Evolutionary conservation across 92 coral and sea anemone species (phyloP), one percentile per base, ranked within the genome.

Genomic region (Muricea muricata): DNA sequence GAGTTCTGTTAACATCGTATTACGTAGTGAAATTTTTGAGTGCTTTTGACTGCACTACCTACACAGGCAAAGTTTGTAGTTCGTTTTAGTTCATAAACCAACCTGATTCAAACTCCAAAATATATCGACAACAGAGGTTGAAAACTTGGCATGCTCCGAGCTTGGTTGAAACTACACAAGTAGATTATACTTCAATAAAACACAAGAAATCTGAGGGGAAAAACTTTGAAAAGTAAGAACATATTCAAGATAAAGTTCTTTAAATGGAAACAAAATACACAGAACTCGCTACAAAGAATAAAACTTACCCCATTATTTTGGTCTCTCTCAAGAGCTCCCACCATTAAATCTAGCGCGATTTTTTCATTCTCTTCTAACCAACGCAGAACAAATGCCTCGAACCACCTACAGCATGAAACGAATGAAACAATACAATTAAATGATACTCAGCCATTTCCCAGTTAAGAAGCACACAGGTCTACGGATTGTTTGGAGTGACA

Each of bases 301-400:
- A 7, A 12, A 88, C 92, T 77, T 82, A 97, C 99, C 61, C 93
- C 93, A 50, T 93, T 94, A 78, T 89, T 89, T 75, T 83, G 93
- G 90, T 97, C 99, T 48, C 98, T 89, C 7, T 94, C 99, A 28
- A 94, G 93, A 10, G 99, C 99, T 18, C 90, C 94, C 9, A 93
- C 93, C 99, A 97, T 93, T 75, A 90, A 92, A 42, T 97, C 99
- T 92, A 92, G 86, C 24, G 99, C 91, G 14, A 92, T 93, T 68
- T 97, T 94, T 48, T 93, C 99, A 78, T 97, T 97, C 71, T 97
- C 99, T 26, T 93, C 93, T 93, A 97, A 79, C 99, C 99, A 97
- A 81, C 91, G 97, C 14, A 93, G 91, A 45, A 97, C 99, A 83
- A 97, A 97, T 24, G 94, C 91, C 82, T 97, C 95, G 65, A 97